phyloP scores from a whole-genome alignment of 2,797 vertebrate genomes.

The Sebastes ruberrimus region DNA sequence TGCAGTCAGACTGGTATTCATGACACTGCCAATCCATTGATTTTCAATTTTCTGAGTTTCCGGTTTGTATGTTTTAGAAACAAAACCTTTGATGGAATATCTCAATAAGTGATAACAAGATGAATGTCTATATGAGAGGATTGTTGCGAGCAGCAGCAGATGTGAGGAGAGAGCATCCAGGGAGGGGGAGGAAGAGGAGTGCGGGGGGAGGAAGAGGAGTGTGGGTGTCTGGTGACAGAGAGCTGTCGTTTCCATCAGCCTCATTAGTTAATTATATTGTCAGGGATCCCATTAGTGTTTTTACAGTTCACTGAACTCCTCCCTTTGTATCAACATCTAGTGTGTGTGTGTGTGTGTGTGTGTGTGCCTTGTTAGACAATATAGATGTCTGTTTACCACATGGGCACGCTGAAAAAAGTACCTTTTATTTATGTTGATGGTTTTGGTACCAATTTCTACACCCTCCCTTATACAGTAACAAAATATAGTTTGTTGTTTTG shows the following conservation, averaged over 20 bases:
- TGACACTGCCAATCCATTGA: background rate
- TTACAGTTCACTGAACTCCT: slow-evolving; percentile 67
- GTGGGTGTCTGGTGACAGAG: slow-evolving; percentile 42
- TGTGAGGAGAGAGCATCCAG: slow-evolving; percentile 20
- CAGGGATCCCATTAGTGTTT: slow-evolving; percentile 71
- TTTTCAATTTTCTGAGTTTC: background rate
- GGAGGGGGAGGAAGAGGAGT: background rate
- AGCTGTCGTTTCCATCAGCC: slow-evolving; percentile 62
- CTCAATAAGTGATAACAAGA: background rate
- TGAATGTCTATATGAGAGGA: background rate
- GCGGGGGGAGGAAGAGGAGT: background rate
- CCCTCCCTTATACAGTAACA: too few relatives aligned
- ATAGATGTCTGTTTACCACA: background rate
- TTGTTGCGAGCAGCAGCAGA: slow-evolving; percentile 38
- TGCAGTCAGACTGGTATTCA: background rate
- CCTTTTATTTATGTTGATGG: background rate
- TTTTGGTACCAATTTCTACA: background rate
- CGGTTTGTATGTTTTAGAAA: background rate
- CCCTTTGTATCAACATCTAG: slow-evolving; percentile 57
- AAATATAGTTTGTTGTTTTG: background rate
- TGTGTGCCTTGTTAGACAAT: background rate
- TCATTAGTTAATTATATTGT: slow-evolving; percentile 73
- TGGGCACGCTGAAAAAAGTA: background rate
- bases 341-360: background rate
- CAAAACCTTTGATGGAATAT: background rate